phyloP scores from a whole-genome alignment of 2,113 vertebrate species.

The Oplegnathus fasciatus region DNA sequence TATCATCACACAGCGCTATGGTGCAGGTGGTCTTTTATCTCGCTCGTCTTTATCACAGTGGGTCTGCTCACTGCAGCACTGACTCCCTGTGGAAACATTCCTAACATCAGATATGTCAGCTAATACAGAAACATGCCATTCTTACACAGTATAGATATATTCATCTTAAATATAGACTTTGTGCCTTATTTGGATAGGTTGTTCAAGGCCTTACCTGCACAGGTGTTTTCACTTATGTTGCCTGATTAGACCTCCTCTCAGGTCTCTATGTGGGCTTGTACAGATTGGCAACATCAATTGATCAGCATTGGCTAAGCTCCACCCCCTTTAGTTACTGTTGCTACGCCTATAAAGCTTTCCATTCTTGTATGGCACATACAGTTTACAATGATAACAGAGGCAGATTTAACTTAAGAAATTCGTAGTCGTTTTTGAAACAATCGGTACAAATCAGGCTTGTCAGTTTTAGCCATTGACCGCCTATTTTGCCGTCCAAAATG shows the following conservation, averaged over 20 bases:
- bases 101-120: neutral
- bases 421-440: too few relatives aligned
- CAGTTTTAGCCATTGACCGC: too few relatives aligned
- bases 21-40: constrained; percentile 48
- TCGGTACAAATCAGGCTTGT: too few relatives aligned
- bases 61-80: neutral
- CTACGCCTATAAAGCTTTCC: neutral
- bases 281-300: too few relatives aligned
- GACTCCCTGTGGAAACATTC: constrained; percentile 28
- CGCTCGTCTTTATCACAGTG: constrained; percentile 12
- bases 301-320: too few relatives aligned
- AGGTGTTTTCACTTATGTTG: neutral
- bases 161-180: neutral
- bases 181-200: neutral
- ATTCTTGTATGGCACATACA: too few relatives aligned
- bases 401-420: too few relatives aligned
- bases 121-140: neutral
- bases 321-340: neutral
- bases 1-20: constrained; percentile 1
- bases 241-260: neutral
- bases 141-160: neutral
- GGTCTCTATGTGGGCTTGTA: too few relatives aligned
- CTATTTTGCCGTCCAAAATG: too few relatives aligned
- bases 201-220: neutral
- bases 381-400: too few relatives aligned